Conservation (phyloP, 2,797 vertebrate species). For the Lepidocolaptes lacrymiger region DNA sequence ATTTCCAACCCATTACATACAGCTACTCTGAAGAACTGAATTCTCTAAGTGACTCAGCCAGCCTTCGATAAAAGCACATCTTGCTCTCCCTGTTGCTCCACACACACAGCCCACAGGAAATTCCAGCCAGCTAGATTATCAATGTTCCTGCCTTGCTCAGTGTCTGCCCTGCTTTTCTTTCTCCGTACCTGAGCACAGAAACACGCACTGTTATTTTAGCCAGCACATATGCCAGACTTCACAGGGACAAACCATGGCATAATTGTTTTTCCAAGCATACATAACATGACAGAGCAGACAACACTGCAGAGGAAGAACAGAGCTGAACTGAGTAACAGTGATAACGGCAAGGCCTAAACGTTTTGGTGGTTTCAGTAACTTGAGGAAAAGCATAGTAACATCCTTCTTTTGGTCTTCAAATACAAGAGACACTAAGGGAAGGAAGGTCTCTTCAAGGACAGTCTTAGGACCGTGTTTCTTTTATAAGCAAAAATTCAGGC, state of each 20-base stretch:
- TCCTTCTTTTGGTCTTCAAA: neutral
- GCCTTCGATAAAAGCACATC: neutral
- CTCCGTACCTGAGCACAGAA: neutral
- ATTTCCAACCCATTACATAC: neutral
- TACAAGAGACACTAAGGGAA: neutral
- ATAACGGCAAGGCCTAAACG: neutral
- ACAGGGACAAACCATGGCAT: neutral
- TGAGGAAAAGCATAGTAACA: neutral
- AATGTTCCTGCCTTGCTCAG: neutral
- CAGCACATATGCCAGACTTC: neutral
- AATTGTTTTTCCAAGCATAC: neutral
- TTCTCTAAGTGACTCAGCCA: neutral
- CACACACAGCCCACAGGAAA: neutral
- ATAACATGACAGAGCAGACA: neutral
- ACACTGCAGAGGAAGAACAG: neutral
- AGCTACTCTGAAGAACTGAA: neutral
- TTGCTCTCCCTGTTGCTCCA: neutral
- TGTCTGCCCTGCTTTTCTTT: neutral
- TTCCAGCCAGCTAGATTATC: neutral
- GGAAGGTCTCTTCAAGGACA: neutral
- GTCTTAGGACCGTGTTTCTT: neutral
- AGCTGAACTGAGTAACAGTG: neutral
- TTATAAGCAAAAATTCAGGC: neutral
- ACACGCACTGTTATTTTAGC: neutral
- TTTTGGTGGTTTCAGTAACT: neutral